phyloP scores from a whole-genome alignment of 2,888 invertebrate species.

The Mycalesis mineus region DNA sequence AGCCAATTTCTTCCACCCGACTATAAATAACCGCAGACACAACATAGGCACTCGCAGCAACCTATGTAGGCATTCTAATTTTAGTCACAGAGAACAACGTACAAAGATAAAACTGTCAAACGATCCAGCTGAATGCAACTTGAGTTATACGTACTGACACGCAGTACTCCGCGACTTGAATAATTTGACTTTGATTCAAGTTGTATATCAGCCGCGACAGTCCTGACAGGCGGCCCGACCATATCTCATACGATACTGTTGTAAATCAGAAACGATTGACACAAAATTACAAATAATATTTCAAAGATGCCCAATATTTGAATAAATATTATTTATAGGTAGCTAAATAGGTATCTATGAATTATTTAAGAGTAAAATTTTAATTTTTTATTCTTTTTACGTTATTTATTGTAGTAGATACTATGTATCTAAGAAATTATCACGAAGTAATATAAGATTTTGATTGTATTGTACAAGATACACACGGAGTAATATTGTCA shows the following conservation, averaged over 20 bases:
- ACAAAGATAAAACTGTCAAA: slow-evolving; percentile 4
- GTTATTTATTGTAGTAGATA: too few species aligned
- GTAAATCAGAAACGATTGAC: slow-evolving; percentile 28
- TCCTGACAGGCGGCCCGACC: slow-evolving; percentile 18
- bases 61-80: neutral
- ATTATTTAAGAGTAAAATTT: too few species aligned
- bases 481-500: too few species aligned
- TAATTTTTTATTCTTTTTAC: too few species aligned
- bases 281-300: slow-evolving; percentile 31
- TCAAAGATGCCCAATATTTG: slow-evolving; percentile 9
- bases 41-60: too few species aligned
- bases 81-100: neutral
- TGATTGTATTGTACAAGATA: too few species aligned
- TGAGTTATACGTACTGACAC: slow-evolving; percentile 10
- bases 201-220: slow-evolving; percentile 25
- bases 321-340: neutral
- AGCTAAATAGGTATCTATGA: too few species aligned
- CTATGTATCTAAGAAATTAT: too few species aligned
- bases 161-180: slow-evolving; percentile 16
- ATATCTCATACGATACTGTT: slow-evolving; percentile 24
- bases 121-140: neutral
- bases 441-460: too few species aligned
- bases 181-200: slow-evolving; percentile 27
- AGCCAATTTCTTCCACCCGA: too few species aligned
- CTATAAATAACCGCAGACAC: too few species aligned